These are phyloP conservation scores for Microcebus lehilahytsara DNA, from an alignment of 2,113 vertebrate species.

Conservation along the genomic window DNA sequence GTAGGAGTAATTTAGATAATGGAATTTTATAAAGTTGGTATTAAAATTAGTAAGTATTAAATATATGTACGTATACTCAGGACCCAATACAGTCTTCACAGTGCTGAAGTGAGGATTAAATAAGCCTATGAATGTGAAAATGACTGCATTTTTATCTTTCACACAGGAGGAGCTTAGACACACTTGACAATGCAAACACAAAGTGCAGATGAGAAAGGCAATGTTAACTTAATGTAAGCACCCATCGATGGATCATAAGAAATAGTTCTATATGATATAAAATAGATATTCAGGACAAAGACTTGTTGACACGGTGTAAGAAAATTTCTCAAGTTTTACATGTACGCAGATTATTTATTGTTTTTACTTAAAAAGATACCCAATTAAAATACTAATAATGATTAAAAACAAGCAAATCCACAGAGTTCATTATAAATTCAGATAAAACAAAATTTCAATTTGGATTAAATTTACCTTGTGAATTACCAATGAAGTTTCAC, in stretches of 20 bases:
- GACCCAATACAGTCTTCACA: not conserved
- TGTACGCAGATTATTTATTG: conserved; percentile 43
- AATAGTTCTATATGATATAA: not conserved
- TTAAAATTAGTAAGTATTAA: not conserved
- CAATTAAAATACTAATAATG: conserved; percentile 62
- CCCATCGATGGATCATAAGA: fast-evolving
- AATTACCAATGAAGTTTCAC: conserved; percentile 37
- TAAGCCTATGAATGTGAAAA: not conserved
- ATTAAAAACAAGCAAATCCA: conserved; percentile 74
- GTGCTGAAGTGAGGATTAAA: not conserved
- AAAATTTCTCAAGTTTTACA: not conserved
- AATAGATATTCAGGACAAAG: not conserved
- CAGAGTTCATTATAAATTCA: conserved; percentile 58
- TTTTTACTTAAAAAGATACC: conserved; percentile 78
- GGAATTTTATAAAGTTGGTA: not conserved
- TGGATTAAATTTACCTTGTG: conserved; percentile 14
- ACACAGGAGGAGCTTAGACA: fast-evolving
- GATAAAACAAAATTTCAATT: conserved; percentile 53
- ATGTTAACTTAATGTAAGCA: fast-evolving
- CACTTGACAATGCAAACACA: fast-evolving
- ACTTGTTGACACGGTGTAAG: not conserved
- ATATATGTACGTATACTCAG: too few relatives aligned
- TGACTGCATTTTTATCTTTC: fast-evolving
- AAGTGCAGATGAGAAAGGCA: not conserved
- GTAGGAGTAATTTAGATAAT: not conserved